Base-by-base conservation (phyloP, 2,888 invertebrate species). In the Caenorhabditis doughertyi region DNA sequence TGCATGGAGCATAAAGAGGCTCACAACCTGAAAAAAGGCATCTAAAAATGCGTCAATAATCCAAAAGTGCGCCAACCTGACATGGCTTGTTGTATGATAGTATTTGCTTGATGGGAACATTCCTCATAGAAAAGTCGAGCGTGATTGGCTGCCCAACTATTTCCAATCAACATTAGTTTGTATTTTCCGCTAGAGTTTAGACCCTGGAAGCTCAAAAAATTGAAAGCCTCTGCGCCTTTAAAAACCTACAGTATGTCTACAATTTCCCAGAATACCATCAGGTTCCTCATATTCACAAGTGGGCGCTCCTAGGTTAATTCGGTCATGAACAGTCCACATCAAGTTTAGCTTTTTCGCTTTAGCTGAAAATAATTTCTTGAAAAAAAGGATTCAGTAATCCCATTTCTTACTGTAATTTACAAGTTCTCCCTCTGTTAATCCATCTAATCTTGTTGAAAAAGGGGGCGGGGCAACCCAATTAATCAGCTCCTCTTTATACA, bases 71-170 rank as follows among this genome's bases (percentile, higher is more conserved):
- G n/a, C n/a, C n/a, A n/a, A 56, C 39, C n/a, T n/a, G n/a, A n/a
- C n/a, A n/a, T 39, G 3, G 16, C 51, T 35, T 13, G 13, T 13
- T 39, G 39, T 3, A 39, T 16, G 13, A 39, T 39, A 9, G 9
- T 8, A 8, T 39, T 39, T 4, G 39, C 39, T 39, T 67, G 49
- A n/a, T 51, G 35, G 32, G 16, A 13, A 27, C 65, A 67, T 51
- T 67, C 65, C 23, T 67, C 13, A n/a, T 49, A 32, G 21, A 67
- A 49, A 7, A 67, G 23, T 32, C 18, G 29, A 3, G 51, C 65
- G 16, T 67, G 65, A 51, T 67, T 67, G n/a, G 65, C 65, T 13
- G 65, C 32, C 65, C 65, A 67, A 51, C 65, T 67, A 21, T 67
- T 67, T 32, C 65, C 65, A 32, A 67, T 32, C 13, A 27, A 11